A percentile compares a stretch with the other conserved stretches of the same genome.
These are phyloP conservation scores for Galerucella nymphaeae DNA, from an alignment of 2,888 invertebrate genomes.

Conservation along the genomic window DNA sequence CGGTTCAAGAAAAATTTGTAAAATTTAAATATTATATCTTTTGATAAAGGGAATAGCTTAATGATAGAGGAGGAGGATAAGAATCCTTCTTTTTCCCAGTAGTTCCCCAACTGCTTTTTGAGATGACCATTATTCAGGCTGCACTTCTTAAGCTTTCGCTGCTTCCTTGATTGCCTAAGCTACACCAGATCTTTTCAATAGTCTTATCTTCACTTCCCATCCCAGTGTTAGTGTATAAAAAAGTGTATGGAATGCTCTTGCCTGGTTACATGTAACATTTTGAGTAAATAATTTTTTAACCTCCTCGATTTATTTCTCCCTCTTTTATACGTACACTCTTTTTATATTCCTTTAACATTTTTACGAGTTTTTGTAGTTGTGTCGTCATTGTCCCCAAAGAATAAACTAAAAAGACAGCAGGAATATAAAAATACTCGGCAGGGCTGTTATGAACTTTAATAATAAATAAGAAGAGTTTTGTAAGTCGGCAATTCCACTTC, in stretches of 20 bases:
- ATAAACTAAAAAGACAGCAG: conserved; percentile 25
- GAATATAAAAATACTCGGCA: conserved; percentile 27
- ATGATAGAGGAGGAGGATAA: too few relatives aligned
- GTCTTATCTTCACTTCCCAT: too few relatives aligned
- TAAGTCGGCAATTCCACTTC: conserved; percentile 40
- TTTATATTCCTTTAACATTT: conserved; percentile 27
- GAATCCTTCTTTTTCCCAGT: too few relatives aligned
- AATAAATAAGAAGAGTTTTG: conserved; percentile 41
- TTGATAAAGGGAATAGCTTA: background rate
- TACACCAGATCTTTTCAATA: too few relatives aligned
- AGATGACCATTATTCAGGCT: too few relatives aligned
- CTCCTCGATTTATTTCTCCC: conserved; percentile 4
- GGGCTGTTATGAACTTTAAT: conserved; percentile 40
- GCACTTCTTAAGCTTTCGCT: too few relatives aligned
- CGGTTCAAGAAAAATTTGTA: background rate
- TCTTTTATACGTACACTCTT: conserved; percentile 7
- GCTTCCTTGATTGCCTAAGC: too few relatives aligned
- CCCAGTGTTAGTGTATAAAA: too few relatives aligned
- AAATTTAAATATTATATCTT: background rate
- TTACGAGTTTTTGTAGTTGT: conserved; percentile 28
- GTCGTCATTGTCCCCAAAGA: conserved; percentile 34
- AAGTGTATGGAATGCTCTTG: too few relatives aligned
- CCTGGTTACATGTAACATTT: too few relatives aligned
- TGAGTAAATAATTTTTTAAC: too few relatives aligned
- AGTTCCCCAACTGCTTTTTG: too few relatives aligned